These are phyloP conservation scores for Oreortyx pictus DNA, from an alignment of 2,797 vertebrate genomes.

Conservation along the genomic window DNA sequence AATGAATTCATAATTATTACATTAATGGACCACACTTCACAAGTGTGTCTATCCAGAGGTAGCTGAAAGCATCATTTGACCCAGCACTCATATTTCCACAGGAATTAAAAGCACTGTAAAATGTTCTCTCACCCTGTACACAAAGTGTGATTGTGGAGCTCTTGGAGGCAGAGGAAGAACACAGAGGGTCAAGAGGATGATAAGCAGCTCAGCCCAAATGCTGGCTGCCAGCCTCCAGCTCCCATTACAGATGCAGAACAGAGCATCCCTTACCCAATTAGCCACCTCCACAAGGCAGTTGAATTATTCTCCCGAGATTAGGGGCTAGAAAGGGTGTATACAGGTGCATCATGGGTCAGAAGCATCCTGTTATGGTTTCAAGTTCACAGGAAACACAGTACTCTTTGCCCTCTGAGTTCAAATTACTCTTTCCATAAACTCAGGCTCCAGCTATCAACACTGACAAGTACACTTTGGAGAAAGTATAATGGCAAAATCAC, in stretches of 20 bases:
- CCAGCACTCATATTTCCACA: not conserved
- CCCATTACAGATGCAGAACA: not conserved
- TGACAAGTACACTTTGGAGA: not conserved
- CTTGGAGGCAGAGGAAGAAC: not conserved
- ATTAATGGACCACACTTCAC: not conserved
- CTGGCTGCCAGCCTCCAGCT: not conserved
- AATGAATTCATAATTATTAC: slow-evolving; percentile 23
- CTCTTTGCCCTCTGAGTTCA: not conserved
- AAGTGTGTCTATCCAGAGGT: not conserved
- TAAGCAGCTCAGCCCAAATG: not conserved
- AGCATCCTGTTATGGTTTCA: not conserved
- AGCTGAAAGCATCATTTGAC: slow-evolving; percentile 28
- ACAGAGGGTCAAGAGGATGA: not conserved
- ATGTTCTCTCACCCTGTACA: not conserved
- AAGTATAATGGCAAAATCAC: not conserved
- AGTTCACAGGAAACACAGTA: not conserved
- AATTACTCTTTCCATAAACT: not conserved
- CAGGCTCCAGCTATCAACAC: not conserved
- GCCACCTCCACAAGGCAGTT: not conserved
- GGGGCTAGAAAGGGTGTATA: not conserved
- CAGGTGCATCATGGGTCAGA: not conserved
- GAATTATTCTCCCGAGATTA: not conserved
- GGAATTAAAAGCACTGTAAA: not conserved
- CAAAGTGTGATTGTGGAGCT: not conserved
- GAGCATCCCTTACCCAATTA: not conserved